Base-by-base conservation (phyloP, 2,888 invertebrate genomes). In the Smittia aterrima region DNA sequence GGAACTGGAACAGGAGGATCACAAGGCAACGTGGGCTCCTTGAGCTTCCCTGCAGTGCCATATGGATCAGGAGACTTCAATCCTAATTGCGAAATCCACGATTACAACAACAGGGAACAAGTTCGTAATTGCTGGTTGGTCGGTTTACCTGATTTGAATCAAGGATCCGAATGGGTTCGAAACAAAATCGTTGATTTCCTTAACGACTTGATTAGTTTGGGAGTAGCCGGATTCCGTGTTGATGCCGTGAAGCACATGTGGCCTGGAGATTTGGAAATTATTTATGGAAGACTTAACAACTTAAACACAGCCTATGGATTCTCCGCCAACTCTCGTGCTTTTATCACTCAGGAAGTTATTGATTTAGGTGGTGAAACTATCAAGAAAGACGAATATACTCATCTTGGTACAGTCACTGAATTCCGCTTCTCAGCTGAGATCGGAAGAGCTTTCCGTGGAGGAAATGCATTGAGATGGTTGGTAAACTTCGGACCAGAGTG, bases 51-150 rank as follows among this genome's bases (percentile, higher is more conserved):
- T 0, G 82, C 83, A 0, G 91, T 93, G 0, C 91, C 92, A 0
- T 93, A 87, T 78, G 83, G 86, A 0, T 78, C 81, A 0, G 80
- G 81, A 0, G 89, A 95, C 82, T 96, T 95, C 82, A 89, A 92
- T 81, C 79, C 81, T 64, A 83, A 83, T 1, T 91, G 91, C 75
- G 82, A 83, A 4, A 82, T 82, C 0, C 88, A 95, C 71, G 85
- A 92, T 79, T 92, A 90, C 78, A 84, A 85, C 24, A 87, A 92
- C 80, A 84, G 88, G 11, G 79, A 83, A 70, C 87, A 90, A 76
- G 88, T 90, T 0, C 86, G 92, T 76, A 87, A 90, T 77, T 93
- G 93, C 79, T 87, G 90, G 75, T 81, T 93, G 58, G 83, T 85
- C 74, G 85, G 84, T 1, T 79, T 87, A 11, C 80, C 83, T n/a